Base-by-base conservation (phyloP, 2,797 vertebrate species). In the Sebastes alutus region DNA sequence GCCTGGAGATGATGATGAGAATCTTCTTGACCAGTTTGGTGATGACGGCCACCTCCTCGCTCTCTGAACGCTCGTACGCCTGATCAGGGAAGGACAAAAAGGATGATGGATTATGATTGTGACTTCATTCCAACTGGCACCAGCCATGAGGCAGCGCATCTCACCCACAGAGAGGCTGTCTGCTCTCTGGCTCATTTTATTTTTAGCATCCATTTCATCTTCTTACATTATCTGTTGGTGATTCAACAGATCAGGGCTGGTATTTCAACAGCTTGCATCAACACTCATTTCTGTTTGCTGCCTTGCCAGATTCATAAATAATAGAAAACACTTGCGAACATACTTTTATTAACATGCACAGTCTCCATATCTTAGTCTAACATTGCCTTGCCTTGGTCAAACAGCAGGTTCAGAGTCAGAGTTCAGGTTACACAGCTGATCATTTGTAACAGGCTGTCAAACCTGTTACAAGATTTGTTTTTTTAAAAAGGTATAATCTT, bases 51-150 rank as follows among this genome's bases (percentile, higher is more conserved):
- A 99, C 97, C 77, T 98, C 98, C 80, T 97, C 96, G 0, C 98
- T 98, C 92, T 98, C 97, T 0, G 98, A 98, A 20, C 98, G 97
- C 72, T 98, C 96, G 0, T 97, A 97, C 0, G 97, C 97, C 98
- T 99, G 82, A 70, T 30, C 3, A n/a, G 64, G 25, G 56, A 61
- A 77, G 54, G 32, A 88, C 59, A 83, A 66, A 46, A 59, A 78
- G 13, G 29, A 78, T 22, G 6, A 82, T 2, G 33, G 77, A 86
- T 87, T 72, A 77, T 68, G 60, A 87, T 5, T 29, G 49, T 4
- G 68, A 77, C 38, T 70, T 78, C 49, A 88, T 18, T 86, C 58
- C 71, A 71, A 74, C 62, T 73, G 68, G 66, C 42, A 63, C 3
- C 25, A 73, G 23, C n/a, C 66, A 49, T 10, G 14, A 75, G 73